phyloP scores from a whole-genome alignment of 2,888 invertebrate genomes.

The Horisme vitalbata region DNA sequence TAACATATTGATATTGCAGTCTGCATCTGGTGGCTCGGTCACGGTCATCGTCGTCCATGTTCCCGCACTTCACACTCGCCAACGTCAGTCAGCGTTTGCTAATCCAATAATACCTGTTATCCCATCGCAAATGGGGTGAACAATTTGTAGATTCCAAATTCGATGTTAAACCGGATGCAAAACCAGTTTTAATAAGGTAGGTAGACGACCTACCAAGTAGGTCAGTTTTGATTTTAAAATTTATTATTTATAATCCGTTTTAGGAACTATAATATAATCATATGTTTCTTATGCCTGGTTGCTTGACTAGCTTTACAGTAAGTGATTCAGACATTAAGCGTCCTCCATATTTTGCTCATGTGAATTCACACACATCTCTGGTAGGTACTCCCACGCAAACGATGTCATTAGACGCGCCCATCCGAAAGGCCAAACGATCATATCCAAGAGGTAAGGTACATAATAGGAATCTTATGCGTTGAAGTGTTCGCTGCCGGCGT shows the following conservation, averaged over 20 bases:
- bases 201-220: neutral
- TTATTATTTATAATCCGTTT: too few species aligned
- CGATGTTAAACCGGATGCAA: constrained; percentile 20
- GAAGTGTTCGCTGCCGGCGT: constrained; percentile 16
- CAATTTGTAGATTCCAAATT: neutral
- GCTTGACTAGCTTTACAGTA: neutral
- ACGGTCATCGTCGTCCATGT: constrained; percentile 34
- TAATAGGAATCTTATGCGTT: constrained; percentile 4
- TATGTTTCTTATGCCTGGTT: neutral
- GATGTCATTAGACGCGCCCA: constrained; percentile 22
- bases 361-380: constrained; percentile 7
- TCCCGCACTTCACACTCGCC: constrained; percentile 30
- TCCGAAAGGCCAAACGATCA: constrained; percentile 20
- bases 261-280: neutral
- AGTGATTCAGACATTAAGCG: neutral
- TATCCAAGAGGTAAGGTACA: constrained; percentile 11
- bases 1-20: constrained; percentile 9
- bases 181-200: constrained; percentile 15
- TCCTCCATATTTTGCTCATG: neutral
- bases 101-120: constrained; percentile 28
- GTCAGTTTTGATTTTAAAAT: constrained; percentile 11
- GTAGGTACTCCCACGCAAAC: constrained; percentile 8
- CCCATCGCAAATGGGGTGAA: neutral
- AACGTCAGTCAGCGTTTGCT: constrained; percentile 31
- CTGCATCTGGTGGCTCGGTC: constrained; percentile 31